These are phyloP conservation scores for Pangasius mekongensis DNA, from an alignment of 2,797 vertebrate species.

Conservation along the genomic window DNA sequence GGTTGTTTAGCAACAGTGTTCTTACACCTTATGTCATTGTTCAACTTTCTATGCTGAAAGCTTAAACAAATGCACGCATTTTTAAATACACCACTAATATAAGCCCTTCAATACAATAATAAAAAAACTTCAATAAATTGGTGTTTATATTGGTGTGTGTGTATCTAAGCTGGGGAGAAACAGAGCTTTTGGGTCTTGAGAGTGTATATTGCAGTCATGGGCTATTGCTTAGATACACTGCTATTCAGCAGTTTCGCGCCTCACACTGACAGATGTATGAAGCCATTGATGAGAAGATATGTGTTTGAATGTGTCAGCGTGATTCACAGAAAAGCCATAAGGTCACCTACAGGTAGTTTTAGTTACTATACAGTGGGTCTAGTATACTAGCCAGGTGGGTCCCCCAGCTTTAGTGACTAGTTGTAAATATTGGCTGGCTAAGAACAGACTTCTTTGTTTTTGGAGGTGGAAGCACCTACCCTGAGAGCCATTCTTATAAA, in stretches of 20 bases:
- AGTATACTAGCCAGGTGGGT: constrained; percentile 6
- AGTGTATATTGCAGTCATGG: background rate
- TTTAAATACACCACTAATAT: background rate
- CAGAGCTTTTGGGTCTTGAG: background rate
- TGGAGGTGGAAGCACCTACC: background rate
- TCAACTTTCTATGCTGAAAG: background rate
- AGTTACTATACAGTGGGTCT: no score
- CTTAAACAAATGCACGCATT: background rate
- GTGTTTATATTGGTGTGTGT: background rate
- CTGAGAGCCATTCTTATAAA: background rate
- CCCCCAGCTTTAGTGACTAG: background rate
- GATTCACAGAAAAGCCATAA: background rate
- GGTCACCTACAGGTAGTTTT: constrained; percentile 6
- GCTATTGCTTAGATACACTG: background rate
- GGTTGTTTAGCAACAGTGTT: background rate
- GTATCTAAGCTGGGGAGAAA: background rate
- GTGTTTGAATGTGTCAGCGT: background rate
- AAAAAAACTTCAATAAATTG: background rate
- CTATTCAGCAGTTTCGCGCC: constrained; percentile 24
- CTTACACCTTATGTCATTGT: background rate
- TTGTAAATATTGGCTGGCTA: constrained; percentile 11
- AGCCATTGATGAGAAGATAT: constrained; percentile 7
- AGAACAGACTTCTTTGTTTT: constrained; percentile 1
- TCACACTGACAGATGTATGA: constrained; percentile 19
- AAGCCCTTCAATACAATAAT: background rate